Percentiles rank a stretch among this genome's conserved stretches.
Evolutionary conservation across 2,113 vertebrate species (phyloP).

Genomic region (Scytalopus superciliaris): DNA sequence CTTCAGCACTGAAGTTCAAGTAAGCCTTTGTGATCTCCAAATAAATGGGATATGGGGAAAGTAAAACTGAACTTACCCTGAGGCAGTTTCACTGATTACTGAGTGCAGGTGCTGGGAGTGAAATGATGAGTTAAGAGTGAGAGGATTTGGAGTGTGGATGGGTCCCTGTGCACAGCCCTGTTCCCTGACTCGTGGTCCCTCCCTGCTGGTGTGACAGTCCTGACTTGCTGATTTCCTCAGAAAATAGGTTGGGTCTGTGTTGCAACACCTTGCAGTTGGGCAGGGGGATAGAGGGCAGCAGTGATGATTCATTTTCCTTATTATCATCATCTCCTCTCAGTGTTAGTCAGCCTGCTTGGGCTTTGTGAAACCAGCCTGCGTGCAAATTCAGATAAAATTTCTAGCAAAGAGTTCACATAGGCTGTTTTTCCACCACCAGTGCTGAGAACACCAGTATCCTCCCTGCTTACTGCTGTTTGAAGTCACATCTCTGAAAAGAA

Average conservation of each 20-base stretch:
- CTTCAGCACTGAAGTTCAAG: not conserved
- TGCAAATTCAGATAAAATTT: slow-evolving; percentile 6
- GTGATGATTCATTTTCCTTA: not conserved
- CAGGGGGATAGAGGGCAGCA: not conserved
- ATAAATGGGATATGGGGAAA: not conserved
- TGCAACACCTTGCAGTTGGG: not conserved
- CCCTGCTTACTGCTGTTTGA: not conserved
- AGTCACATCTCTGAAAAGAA: not conserved
- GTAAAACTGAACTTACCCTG: not conserved
- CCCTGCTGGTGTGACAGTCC: not conserved
- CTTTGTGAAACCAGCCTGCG: not conserved
- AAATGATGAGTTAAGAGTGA: not conserved
- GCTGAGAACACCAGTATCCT: not conserved
- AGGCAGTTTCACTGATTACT: not conserved
- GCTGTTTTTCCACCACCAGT: not conserved
- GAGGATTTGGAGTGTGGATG: not conserved
- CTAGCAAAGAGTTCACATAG: not conserved
- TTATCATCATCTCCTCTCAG: not conserved
- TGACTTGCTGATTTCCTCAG: not conserved
- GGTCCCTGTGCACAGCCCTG: rapidly evolving
- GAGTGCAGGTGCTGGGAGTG: not conserved
- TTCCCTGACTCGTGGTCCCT: not conserved
- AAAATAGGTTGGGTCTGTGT: not conserved
- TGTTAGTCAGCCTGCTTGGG: not conserved
- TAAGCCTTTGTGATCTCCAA: rapidly evolving